These are phyloP conservation scores for Volucella inanis DNA, from an alignment of 2,888 invertebrate species.

Conservation along the genomic window DNA sequence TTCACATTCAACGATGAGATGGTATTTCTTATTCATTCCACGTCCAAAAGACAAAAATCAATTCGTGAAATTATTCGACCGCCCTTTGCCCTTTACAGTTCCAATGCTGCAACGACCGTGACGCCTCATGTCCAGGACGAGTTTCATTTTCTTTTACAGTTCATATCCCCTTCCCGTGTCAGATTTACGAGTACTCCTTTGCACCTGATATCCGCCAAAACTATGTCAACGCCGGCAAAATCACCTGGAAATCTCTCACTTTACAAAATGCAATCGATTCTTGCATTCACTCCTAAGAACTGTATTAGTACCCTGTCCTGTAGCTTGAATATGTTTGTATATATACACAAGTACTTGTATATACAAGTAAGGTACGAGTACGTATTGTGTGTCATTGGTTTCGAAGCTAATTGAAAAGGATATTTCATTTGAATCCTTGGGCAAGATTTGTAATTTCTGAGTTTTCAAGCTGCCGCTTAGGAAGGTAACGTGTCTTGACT, in stretches of 20 bases:
- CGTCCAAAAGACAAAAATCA: slow-evolving; percentile 70
- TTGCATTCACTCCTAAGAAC: slow-evolving; percentile 31
- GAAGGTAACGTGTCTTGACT: slow-evolving; percentile 71
- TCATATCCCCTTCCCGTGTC: slow-evolving; percentile 43
- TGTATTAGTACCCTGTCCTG: slow-evolving; percentile 15
- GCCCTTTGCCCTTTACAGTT: slow-evolving; percentile 2
- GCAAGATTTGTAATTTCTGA: slow-evolving; percentile 60
- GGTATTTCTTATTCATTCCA: slow-evolving; percentile 68
- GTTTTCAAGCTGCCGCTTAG: slow-evolving; percentile 60
- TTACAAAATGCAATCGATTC: slow-evolving; percentile 50
- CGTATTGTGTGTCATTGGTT: slow-evolving; percentile 64
- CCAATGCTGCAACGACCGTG: too few species aligned
- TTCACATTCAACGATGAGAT: slow-evolving; percentile 64
- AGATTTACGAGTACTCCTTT: slow-evolving; percentile 60
- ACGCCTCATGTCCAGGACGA: slow-evolving; percentile 43
- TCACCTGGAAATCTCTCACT: slow-evolving; percentile 40
- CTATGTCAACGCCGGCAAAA: slow-evolving; percentile 67
- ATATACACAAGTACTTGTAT: neutral
- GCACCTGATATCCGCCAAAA: slow-evolving; percentile 74
- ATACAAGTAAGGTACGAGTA: slow-evolving; percentile 26
- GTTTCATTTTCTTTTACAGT: slow-evolving; percentile 61
- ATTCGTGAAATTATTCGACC: slow-evolving; percentile 70
- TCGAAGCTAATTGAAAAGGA: slow-evolving; percentile 73
- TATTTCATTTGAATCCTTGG: slow-evolving; percentile 52
- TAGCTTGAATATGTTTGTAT: neutral